These are phyloP conservation scores for Amniataba percoides DNA, from an alignment of 2,797 vertebrate genomes.

Conservation along the genomic window DNA sequence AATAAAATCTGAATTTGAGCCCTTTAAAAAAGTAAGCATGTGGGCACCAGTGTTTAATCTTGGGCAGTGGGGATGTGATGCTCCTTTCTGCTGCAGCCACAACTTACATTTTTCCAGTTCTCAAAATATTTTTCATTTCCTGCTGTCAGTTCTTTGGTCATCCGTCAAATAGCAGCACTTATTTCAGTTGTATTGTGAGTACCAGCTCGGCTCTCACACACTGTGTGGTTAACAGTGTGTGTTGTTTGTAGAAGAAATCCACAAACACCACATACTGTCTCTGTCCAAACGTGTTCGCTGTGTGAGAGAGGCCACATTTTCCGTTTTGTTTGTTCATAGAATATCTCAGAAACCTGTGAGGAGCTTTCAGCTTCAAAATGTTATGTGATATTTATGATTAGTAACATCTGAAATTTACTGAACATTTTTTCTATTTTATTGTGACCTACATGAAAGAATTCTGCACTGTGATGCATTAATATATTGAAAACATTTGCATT, in stretches of 20 bases:
- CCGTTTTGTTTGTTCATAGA: background rate
- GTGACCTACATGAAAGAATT: background rate
- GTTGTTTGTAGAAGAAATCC: slow-evolving; percentile 25
- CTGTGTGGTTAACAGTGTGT: slow-evolving; percentile 10
- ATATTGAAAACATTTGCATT: background rate
- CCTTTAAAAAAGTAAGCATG: background rate
- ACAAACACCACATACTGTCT: background rate
- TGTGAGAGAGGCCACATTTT: slow-evolving; percentile 1
- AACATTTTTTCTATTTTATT: background rate
- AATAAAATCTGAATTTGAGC: background rate
- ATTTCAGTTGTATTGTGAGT: background rate
- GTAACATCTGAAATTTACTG: background rate
- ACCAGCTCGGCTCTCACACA: background rate
- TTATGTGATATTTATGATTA: background rate
- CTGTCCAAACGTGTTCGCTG: background rate
- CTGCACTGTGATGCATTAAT: background rate
- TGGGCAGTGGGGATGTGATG: background rate
- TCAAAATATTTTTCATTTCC: background rate
- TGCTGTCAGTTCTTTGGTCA: background rate
- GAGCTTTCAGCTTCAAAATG: background rate
- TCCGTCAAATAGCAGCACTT: background rate
- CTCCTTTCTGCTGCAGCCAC: background rate
- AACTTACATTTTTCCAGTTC: background rate
- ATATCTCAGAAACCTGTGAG: slow-evolving; percentile 1
- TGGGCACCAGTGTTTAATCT: background rate